Conservation (phyloP, 2,888 invertebrate genomes). For the Aromia moschata region DNA sequence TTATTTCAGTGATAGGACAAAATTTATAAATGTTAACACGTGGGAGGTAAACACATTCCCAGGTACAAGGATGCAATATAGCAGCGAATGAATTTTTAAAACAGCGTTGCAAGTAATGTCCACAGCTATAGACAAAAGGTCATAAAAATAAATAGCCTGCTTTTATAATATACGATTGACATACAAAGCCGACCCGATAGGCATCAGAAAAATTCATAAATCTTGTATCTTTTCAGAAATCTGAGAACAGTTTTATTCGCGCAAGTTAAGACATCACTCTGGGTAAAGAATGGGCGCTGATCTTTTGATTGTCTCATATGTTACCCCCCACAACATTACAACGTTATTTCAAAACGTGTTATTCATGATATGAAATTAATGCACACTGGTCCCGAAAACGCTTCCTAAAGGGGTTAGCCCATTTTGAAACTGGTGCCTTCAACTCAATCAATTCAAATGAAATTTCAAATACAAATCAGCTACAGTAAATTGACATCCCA, state of each 20-base stretch:
- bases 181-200: conserved; percentile 3
- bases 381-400: too few species aligned
- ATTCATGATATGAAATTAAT: too few species aligned
- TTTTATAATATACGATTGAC: conserved; percentile 12
- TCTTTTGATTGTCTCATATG: not conserved
- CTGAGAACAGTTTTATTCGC: not conserved
- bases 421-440: too few species aligned
- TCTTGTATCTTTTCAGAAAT: conserved; percentile 11
- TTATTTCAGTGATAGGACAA: conserved; percentile 2
- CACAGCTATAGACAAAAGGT: conserved; percentile 16
- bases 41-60: conserved; percentile 14
- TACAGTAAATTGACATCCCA: too few species aligned
- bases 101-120: conserved; percentile 9
- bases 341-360: too few species aligned
- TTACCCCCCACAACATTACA: not conserved
- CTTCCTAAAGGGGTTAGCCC: too few species aligned
- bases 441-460: too few species aligned
- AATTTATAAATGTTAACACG: conserved; percentile 10
- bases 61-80: conserved; percentile 15
- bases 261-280: not conserved
- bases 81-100: conserved; percentile 11
- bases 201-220: conserved; percentile 10
- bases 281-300: not conserved
- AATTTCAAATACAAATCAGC: too few species aligned
- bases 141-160: conserved; percentile 19